phyloP scores from a whole-genome alignment of 2,797 vertebrate genomes.

The Rhyacichthys aspro region DNA sequence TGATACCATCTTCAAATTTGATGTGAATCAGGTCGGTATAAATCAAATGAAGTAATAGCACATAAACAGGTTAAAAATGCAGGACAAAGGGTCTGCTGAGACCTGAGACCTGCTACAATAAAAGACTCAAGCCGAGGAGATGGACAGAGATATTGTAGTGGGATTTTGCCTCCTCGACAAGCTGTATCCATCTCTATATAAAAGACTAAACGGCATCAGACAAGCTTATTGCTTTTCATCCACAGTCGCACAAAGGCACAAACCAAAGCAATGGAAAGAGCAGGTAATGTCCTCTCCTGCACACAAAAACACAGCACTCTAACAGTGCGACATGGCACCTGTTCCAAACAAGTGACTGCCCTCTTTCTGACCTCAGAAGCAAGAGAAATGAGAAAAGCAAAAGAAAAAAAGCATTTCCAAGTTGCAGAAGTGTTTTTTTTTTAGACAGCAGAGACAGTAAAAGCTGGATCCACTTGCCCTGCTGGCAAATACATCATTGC shows the following conservation, averaged over 20 bases:
- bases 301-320: not conserved
- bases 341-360: slow-evolving; percentile 46
- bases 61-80: too few relatives aligned
- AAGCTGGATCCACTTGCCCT: slow-evolving; percentile 41
- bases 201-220: not conserved
- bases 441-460: slow-evolving; percentile 54
- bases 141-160: not conserved
- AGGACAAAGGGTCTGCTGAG: too few relatives aligned
- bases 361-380: slow-evolving; percentile 44
- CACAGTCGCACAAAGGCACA: slow-evolving; percentile 2
- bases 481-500: slow-evolving; percentile 41
- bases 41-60: too few relatives aligned
- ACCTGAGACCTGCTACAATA: too few relatives aligned
- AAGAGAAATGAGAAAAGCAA: slow-evolving; percentile 12
- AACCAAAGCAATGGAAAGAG: slow-evolving; percentile 1
- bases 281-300: not conserved
- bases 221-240: slow-evolving; percentile 2
- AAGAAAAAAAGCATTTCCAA: slow-evolving; percentile 4
- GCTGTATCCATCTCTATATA: slow-evolving; percentile 10
- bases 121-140: too few relatives aligned
- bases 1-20: too few relatives aligned
- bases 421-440: slow-evolving; percentile 32
- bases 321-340: slow-evolving; percentile 60
- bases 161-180: not conserved
- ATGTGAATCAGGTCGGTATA: too few relatives aligned